Evolutionary conservation across 2,797 vertebrate genomes (phyloP), one percentile per base, ranked within the genome.

Genomic region (Lepilemur ruficaudatus): DNA sequence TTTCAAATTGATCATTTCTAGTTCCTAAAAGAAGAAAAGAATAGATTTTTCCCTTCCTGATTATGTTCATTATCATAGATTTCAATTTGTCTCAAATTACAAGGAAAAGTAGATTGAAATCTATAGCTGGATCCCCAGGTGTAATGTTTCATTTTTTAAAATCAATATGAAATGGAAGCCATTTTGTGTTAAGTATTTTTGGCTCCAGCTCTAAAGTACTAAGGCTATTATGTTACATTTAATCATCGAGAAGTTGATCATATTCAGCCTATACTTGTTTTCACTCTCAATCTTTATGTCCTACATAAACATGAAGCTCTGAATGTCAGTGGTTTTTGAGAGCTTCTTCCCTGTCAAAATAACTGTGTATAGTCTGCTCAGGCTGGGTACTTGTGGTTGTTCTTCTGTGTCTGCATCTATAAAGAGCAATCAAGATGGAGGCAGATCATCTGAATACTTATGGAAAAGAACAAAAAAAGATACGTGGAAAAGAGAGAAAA

Each of bases 111-210:
- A 97, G 50, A 63, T 94, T 92, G 89, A 97, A 98, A 97, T 81
- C 95, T 81, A 86, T 6, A 55, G 85, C 70, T 69, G 52, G 7
- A 97, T 93, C 89, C 94, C 81, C 72, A 80, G 90, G 95, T 95
- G 92, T 86, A 97, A 95, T 25, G 50, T 93, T 91, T 86, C 65
- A 82, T 92, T 55, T 96, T 96, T 67, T 59, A 73, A 80, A 97
- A 97, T 98, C 98, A 94, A 97, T 97, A 95, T 48, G 10, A 52
- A 92, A 98, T 93, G 91, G 97, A 97, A 98, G 96, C 35, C 75
- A 89, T 91, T 70, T 97, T 97, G 94, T 81, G 35, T 96, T 83
- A 89, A 98, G 93, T 80, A 89, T 81, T 96, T 92, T 83, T 79
- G 91, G 23, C 95, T 95, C 50, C 90, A 82, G 25, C 63, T 85